Evolutionary conservation across 2,113 vertebrate species (phyloP).

Genomic region (Cettia cetti): DNA sequence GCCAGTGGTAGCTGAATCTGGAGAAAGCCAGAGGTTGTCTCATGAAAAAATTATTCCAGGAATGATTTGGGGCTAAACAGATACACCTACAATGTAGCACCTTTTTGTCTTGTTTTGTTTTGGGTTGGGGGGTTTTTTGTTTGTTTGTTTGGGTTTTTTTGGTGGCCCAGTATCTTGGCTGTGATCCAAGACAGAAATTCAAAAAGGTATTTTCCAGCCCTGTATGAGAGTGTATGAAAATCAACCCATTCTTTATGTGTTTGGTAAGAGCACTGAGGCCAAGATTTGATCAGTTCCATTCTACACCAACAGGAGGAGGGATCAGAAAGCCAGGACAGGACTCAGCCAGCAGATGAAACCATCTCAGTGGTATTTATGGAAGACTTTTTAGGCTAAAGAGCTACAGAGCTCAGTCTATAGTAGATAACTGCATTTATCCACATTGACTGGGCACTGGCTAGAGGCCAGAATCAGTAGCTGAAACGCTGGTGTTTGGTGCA

Average conservation of each 20-base stretch:
- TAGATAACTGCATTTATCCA: not conserved
- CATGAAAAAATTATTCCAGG: not conserved
- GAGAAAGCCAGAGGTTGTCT: not conserved
- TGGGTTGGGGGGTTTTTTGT: not conserved
- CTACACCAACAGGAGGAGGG: not conserved
- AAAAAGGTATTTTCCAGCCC: not conserved
- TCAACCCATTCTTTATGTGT: not conserved
- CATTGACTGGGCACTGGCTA: not conserved
- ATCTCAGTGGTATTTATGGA: not conserved
- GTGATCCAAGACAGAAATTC: not conserved
- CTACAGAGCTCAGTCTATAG: not conserved
- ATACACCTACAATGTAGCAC: not conserved
- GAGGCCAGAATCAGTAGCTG: not conserved
- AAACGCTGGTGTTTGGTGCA: not conserved
- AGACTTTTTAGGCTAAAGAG: not conserved
- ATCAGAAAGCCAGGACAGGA: not conserved
- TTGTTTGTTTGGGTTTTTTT: not conserved
- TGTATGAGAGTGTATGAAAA: fast-evolving
- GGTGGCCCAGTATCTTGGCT: not conserved
- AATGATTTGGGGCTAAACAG: not conserved
- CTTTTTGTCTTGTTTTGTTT: not conserved
- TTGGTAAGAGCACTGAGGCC: not conserved
- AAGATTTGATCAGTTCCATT: not conserved
- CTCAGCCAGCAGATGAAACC: not conserved
- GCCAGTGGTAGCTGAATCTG: not conserved